A percentile compares a stretch with the other conserved stretches of the same genome.
Conservation (phyloP, 2,797 vertebrate species). For the Sebastiscus tertius region DNA sequence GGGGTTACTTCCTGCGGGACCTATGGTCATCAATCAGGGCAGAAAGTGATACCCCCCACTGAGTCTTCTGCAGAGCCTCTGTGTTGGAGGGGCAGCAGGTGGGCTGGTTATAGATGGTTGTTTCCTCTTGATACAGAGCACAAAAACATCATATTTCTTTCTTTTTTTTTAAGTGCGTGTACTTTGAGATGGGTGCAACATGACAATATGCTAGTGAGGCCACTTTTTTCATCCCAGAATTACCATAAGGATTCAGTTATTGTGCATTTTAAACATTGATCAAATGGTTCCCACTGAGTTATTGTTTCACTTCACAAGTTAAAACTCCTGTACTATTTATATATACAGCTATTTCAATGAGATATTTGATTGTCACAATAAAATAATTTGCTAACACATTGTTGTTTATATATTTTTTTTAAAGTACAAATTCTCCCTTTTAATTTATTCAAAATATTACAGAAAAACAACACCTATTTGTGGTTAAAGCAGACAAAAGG, state of each 20-base stretch:
- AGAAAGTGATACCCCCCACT: conserved; percentile 76
- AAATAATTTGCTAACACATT: background rate
- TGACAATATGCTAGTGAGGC: background rate
- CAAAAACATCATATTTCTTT: conserved; percentile 26
- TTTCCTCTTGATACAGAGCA: conserved; percentile 32
- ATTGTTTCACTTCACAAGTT: background rate
- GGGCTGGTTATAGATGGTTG: conserved; percentile 53
- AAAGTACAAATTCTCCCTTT: background rate
- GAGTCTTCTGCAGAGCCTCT: conserved; percentile 59
- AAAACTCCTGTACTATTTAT: background rate
- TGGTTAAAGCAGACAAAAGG: background rate
- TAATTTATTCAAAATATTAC: background rate
- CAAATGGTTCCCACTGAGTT: background rate
- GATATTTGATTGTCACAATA: background rate
- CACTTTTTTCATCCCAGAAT: background rate
- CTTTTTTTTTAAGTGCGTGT: background rate
- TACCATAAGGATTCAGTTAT: background rate
- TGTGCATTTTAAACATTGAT: background rate
- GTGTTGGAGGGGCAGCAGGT: conserved; percentile 72
- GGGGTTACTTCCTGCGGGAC: conserved; percentile 82
- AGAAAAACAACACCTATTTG: background rate
- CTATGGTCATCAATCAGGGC: conserved; percentile 82
- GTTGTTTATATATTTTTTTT: background rate
- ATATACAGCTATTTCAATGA: background rate
- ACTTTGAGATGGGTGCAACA: background rate